A percentile compares a stretch with the other conserved stretches of the same genome.
phyloP scores from a whole-genome alignment of 2,888 invertebrate species.

The Diachrysia chrysitis region DNA sequence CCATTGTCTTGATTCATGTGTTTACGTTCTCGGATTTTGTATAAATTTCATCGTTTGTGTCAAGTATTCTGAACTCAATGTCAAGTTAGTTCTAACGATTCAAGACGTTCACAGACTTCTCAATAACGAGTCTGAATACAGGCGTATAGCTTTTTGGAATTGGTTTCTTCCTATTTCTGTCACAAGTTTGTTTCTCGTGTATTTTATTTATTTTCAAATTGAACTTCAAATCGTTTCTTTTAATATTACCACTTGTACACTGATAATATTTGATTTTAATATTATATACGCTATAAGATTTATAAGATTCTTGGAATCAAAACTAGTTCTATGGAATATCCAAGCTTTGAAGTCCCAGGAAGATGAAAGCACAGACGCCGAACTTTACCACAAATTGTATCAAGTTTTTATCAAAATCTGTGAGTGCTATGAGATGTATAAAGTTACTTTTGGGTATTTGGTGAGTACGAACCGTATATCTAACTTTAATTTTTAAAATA shows the following conservation, averaged over 20 bases:
- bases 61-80: not conserved
- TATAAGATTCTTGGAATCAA: conserved; percentile 20
- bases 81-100: conserved; percentile 25
- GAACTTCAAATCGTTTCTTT: not conserved
- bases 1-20: not conserved
- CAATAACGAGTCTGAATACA: not conserved
- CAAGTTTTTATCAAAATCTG: not conserved
- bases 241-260: not conserved
- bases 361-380: no score
- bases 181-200: not conserved
- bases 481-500: no score
- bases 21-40: not conserved
- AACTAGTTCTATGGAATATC: conserved; percentile 27
- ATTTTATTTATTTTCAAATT: not conserved
- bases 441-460: conserved; percentile 9
- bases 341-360: not conserved
- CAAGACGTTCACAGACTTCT: conserved; percentile 30
- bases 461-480: no score
- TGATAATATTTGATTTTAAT: conserved; percentile 25
- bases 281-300: conserved; percentile 7
- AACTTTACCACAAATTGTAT: not conserved
- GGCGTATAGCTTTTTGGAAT: not conserved
- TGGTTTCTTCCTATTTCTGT: conserved; percentile 5
- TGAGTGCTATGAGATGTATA: not conserved
- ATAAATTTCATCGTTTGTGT: conserved; percentile 17